These are phyloP conservation scores for Oasisia sp. DNA, from an alignment of 2,888 invertebrate species.

Conservation along the genomic window DNA sequence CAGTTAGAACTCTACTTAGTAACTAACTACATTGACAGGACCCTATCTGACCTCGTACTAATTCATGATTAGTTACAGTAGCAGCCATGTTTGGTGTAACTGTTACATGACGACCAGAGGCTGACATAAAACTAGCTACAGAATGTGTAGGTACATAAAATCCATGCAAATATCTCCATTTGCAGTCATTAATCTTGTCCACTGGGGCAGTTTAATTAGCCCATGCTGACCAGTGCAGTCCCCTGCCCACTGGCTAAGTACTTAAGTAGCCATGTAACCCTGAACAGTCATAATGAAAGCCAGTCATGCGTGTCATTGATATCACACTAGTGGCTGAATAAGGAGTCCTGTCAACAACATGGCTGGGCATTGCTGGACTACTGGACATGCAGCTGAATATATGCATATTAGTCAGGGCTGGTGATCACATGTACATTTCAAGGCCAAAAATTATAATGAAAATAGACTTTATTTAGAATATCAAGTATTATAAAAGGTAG, in stretches of 20 bases:
- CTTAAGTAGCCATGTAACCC: background rate
- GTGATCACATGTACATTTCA: too few relatives aligned
- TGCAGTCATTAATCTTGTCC: constrained; percentile 12
- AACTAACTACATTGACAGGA: background rate
- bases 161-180: background rate
- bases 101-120: background rate
- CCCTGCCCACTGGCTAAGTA: background rate
- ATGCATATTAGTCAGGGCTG: background rate
- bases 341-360: background rate
- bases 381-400: background rate
- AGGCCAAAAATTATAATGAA: too few relatives aligned
- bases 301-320: background rate
- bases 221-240: background rate
- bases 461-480: too few relatives aligned
- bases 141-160: background rate
- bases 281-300: background rate
- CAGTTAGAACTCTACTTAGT: too few relatives aligned
- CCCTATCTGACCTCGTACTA: background rate
- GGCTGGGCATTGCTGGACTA: background rate
- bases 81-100: background rate
- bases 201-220: background rate
- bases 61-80: background rate
- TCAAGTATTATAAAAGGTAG: too few relatives aligned
- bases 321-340: background rate
- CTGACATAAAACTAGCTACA: background rate